phyloP scores from a whole-genome alignment of 2,797 vertebrate genomes.

The Enteromius treurensis region DNA sequence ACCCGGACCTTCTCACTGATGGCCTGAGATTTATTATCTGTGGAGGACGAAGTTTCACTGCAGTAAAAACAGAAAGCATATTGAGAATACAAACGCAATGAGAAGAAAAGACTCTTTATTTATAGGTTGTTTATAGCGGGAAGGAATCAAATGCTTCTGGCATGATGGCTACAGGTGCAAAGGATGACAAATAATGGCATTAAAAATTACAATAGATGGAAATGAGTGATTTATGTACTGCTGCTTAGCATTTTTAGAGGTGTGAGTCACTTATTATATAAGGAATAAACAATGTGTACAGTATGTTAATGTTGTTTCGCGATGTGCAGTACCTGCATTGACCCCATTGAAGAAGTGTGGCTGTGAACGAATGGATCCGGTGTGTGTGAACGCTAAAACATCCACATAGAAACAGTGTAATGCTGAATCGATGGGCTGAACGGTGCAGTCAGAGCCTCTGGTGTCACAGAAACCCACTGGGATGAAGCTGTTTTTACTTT shows the following conservation, averaged over 20 bases:
- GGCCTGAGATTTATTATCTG: slow-evolving; percentile 35
- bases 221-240: not conserved
- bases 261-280: not conserved
- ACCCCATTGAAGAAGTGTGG: not conserved
- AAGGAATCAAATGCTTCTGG: not conserved
- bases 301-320: not conserved
- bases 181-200: not conserved
- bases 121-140: not conserved
- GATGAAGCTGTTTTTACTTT: not conserved
- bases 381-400: slow-evolving; percentile 49
- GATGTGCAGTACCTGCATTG: not conserved
- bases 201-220: not conserved
- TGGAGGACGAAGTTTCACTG: slow-evolving; percentile 67
- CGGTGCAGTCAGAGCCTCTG: slow-evolving; percentile 19
- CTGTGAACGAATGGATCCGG: not conserved
- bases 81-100: not conserved
- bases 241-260: not conserved
- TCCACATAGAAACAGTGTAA: slow-evolving; percentile 63
- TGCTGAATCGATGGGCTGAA: slow-evolving; percentile 34
- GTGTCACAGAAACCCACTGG: not conserved
- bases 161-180: not conserved
- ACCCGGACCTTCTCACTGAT: slow-evolving; percentile 48
- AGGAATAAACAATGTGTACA: not conserved
- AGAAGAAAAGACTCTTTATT: not conserved
- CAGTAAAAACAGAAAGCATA: not conserved